Evolutionary conservation across 2,797 vertebrate species (phyloP).

Genomic region (Chaetophractus vellerosus): DNA sequence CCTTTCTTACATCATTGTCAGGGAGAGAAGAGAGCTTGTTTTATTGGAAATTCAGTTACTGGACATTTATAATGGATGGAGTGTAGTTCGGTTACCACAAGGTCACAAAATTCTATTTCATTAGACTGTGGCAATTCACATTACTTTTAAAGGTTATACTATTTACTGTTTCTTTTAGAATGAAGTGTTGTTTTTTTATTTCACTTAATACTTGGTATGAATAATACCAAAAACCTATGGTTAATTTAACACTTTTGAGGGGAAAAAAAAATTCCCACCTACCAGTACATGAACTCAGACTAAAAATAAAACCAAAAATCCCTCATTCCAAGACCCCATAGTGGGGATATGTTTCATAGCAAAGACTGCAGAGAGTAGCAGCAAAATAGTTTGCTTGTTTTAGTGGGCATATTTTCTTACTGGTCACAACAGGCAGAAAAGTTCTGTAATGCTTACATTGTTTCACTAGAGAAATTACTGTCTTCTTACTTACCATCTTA

Average conservation of each 20-base stretch:
- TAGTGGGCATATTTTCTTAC: not conserved
- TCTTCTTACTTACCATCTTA: too few species aligned
- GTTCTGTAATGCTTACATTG: not conserved
- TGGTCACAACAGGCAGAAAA: not conserved
- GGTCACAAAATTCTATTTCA: not conserved
- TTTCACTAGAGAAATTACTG: not conserved
- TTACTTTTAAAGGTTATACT: conserved; percentile 4
- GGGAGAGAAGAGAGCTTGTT: not conserved
- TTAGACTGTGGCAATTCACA: not conserved
- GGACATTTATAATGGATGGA: not conserved
- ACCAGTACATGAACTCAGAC: not conserved
- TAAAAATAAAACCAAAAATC: not conserved
- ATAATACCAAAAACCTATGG: not conserved
- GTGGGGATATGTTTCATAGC: not conserved
- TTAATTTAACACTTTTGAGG: not conserved
- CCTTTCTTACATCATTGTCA: not conserved
- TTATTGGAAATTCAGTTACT: not conserved
- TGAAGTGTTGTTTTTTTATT: not conserved
- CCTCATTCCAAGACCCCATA: not conserved
- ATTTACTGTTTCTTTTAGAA: not conserved
- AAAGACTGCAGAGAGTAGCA: not conserved
- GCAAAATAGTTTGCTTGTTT: not conserved
- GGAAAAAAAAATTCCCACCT: not conserved
- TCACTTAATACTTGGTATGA: not conserved
- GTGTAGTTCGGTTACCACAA: not conserved